Evolutionary conservation across 1,140 invertebrate genomes (phyloP).

Genomic region (Planococcus citri): DNA sequence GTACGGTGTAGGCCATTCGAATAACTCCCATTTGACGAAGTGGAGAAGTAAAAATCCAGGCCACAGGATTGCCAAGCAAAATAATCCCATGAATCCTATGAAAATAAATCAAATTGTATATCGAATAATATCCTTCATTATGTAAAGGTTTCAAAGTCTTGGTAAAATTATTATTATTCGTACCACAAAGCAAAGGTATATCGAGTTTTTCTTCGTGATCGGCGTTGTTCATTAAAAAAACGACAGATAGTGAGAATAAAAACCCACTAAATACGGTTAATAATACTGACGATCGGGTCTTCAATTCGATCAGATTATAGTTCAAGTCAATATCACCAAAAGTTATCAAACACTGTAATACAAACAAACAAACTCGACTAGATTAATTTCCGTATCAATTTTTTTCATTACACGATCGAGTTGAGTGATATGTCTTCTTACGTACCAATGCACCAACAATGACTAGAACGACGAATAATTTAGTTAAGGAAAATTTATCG

Average conservation of each 20-base stretch:
- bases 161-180: no score
- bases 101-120: conserved; percentile 25
- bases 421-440: no score
- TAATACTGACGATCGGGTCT: conserved; percentile 56
- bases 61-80: conserved; percentile 68
- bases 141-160: neutral
- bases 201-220: conserved; percentile 78
- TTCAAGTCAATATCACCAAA: neutral
- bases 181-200: conserved; percentile 81
- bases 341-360: neutral
- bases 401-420: no score
- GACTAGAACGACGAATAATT: conserved; percentile 60
- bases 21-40: conserved; percentile 59
- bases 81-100: conserved; percentile 74
- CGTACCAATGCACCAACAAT: conserved; percentile 67
- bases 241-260: conserved; percentile 70
- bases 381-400: no score
- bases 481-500: conserved; percentile 70
- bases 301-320: conserved; percentile 25
- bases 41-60: conserved; percentile 74
- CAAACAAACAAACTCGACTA: no score
- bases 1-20: conserved; percentile 63
- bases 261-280: conserved; percentile 67
- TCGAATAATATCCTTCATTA: conserved; percentile 13
- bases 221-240: conserved; percentile 64